These are phyloP conservation scores for Bombus picipes DNA, from an alignment of 1,140 invertebrate species.

Conservation along the genomic window DNA sequence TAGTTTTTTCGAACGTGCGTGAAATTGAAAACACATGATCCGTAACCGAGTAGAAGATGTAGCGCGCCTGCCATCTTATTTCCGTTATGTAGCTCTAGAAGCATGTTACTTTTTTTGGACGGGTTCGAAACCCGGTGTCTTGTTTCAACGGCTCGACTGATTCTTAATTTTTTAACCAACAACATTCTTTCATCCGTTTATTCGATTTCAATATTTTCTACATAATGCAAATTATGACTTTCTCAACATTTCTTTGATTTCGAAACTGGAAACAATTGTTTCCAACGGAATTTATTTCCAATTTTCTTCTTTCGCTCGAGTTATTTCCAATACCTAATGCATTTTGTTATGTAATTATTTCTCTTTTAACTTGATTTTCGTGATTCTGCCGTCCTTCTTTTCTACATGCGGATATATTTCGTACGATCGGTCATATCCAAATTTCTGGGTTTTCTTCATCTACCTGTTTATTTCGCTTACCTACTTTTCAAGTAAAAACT, in stretches of 20 bases:
- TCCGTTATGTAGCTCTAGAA: constrained; percentile 10
- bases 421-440: too few species aligned
- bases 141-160: constrained; percentile 25
- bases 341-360: too few species aligned
- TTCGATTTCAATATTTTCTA: neutral
- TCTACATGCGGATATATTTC: too few species aligned
- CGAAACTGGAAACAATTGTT: neutral
- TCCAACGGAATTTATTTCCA: too few species aligned
- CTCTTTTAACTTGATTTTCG: too few species aligned
- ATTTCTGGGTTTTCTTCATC: too few species aligned
- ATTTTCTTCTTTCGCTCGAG: too few species aligned
- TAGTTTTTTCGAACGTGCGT: constrained; percentile 3
- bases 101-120: constrained; percentile 37
- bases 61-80: constrained; percentile 33
- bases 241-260: neutral
- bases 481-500: too few species aligned
- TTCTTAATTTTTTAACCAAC: neutral
- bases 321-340: too few species aligned
- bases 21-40: neutral
- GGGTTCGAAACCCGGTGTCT: constrained; percentile 23
- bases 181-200: neutral
- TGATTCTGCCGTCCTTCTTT: too few species aligned
- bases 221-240: too few species aligned
- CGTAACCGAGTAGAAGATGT: neutral
- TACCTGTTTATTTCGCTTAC: too few species aligned